phyloP scores from a whole-genome alignment of 2,797 vertebrate species.

The Chelonia mydas region DNA sequence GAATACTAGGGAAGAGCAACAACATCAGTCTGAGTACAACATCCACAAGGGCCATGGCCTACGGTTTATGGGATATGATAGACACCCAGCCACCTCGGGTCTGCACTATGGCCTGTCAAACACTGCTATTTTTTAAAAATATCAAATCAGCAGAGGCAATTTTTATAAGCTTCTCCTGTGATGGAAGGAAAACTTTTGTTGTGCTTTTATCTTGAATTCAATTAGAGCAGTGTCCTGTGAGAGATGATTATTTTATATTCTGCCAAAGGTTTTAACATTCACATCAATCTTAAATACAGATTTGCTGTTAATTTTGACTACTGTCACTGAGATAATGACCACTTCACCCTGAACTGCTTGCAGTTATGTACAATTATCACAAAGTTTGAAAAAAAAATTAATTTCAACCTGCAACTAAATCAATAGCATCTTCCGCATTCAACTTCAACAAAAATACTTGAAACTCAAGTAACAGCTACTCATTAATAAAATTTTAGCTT shows the following conservation, averaged over 20 bases:
- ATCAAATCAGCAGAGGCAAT: slow-evolving; percentile 2
- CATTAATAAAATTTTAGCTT: background rate
- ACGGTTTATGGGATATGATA: too few species aligned
- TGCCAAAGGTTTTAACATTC: slow-evolving; percentile 43
- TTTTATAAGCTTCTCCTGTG: background rate
- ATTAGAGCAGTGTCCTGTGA: background rate
- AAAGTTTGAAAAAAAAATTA: background rate
- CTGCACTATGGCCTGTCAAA: background rate
- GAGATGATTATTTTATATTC: slow-evolving; percentile 29
- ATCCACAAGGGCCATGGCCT: background rate
- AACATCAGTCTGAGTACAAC: background rate
- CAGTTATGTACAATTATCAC: background rate
- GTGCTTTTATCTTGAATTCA: slow-evolving; percentile 37
- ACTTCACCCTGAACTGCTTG: background rate
- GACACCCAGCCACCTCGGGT: background rate
- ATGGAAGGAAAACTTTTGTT: background rate
- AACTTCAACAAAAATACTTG: background rate
- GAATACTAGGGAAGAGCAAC: background rate
- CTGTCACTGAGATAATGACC: background rate
- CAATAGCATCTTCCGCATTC: background rate
- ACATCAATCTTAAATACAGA: slow-evolving; percentile 14
- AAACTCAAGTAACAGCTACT: background rate
- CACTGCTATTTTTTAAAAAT: background rate
- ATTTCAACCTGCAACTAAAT: background rate
- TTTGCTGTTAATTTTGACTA: background rate